Evolutionary conservation across 1,140 invertebrate species (phyloP).

Genomic region (Caenorhabditis brenneri): DNA sequence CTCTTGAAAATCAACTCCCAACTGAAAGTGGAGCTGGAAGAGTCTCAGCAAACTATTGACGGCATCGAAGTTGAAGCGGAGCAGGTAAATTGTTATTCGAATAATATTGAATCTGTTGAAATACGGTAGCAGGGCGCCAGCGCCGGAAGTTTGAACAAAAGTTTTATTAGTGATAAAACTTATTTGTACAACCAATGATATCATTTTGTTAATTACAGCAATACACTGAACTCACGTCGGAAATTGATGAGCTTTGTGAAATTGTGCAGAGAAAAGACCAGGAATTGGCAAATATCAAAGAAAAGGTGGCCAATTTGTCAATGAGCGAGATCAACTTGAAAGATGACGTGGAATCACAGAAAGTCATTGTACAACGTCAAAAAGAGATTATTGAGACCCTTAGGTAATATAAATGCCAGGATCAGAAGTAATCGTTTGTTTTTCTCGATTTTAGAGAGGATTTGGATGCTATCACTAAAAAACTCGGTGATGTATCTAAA

Average conservation of each 20-base stretch:
- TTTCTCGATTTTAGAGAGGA: conserved; percentile 28
- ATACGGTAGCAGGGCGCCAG: conserved; percentile 13
- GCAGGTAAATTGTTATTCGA: background rate
- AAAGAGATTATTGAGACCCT: conserved; percentile 47
- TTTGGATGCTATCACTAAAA: conserved; percentile 19
- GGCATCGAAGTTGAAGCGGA: conserved; percentile 22
- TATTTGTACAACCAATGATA: background rate
- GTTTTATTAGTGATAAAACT: background rate
- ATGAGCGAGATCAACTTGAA: background rate
- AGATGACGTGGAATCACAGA: conserved; percentile 21
- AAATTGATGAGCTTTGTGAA: conserved; percentile 47
- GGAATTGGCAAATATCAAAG: conserved; percentile 6
- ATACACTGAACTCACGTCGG: conserved; percentile 45
- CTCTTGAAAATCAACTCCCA: conserved; percentile 2
- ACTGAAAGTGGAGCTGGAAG: background rate
- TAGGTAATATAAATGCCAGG: background rate
- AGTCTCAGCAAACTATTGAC: conserved; percentile 15
- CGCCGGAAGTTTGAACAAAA: conserved; percentile 22
- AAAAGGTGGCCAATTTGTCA: background rate
- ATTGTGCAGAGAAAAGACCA: conserved; percentile 36
- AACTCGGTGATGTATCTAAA: conserved; percentile 22
- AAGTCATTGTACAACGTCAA: background rate
- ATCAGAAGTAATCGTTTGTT: background rate
- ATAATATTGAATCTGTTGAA: background rate
- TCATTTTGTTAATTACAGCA: conserved; percentile 32